Conservation (phyloP, 2,888 invertebrate genomes). For the Caenorhabditis plicata region DNA sequence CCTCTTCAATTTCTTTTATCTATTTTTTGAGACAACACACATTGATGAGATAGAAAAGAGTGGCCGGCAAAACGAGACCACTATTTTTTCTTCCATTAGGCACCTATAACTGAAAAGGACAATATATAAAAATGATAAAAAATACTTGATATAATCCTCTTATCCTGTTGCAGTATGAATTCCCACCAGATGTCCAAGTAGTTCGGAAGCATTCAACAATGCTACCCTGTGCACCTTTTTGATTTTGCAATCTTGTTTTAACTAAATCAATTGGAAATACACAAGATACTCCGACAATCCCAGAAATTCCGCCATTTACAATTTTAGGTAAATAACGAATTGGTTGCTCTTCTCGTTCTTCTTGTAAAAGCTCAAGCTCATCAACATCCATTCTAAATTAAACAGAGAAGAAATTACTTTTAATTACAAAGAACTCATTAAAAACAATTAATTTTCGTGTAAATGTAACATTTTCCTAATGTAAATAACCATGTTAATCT, state of each 20-base stretch:
- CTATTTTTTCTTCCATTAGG: too few relatives aligned
- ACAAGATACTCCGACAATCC: slow-evolving; percentile 77
- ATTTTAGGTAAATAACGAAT: slow-evolving; percentile 78
- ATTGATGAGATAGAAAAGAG: too few relatives aligned
- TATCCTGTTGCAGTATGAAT: slow-evolving; percentile 15
- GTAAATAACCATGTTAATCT: too few relatives aligned
- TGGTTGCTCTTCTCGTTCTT: slow-evolving; percentile 19
- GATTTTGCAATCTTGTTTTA: slow-evolving; percentile 94
- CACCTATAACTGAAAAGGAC: too few relatives aligned
- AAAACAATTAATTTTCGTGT: too few relatives aligned
- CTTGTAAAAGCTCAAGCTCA: slow-evolving; percentile 33
- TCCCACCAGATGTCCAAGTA: slow-evolving; percentile 85
- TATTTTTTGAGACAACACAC: too few relatives aligned
- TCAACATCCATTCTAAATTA: slow-evolving; percentile 39
- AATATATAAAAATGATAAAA: too few relatives aligned
- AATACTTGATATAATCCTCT: slow-evolving; percentile 35
- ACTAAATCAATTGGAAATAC: slow-evolving; percentile 95
- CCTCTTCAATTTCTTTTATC: too few relatives aligned
- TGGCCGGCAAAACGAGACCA: too few relatives aligned
- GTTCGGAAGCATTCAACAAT: slow-evolving; percentile 94
- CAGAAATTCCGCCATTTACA: slow-evolving; percentile 78
- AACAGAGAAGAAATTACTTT: too few relatives aligned
- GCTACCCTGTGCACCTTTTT: slow-evolving; percentile 79
- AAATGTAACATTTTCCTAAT: too few relatives aligned
- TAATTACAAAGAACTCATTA: too few relatives aligned